A percentile compares a stretch with the other conserved stretches of the same genome.
These are phyloP conservation scores for Podilymbus podiceps DNA, from an alignment of 2,113 vertebrate genomes.

Conservation along the genomic window DNA sequence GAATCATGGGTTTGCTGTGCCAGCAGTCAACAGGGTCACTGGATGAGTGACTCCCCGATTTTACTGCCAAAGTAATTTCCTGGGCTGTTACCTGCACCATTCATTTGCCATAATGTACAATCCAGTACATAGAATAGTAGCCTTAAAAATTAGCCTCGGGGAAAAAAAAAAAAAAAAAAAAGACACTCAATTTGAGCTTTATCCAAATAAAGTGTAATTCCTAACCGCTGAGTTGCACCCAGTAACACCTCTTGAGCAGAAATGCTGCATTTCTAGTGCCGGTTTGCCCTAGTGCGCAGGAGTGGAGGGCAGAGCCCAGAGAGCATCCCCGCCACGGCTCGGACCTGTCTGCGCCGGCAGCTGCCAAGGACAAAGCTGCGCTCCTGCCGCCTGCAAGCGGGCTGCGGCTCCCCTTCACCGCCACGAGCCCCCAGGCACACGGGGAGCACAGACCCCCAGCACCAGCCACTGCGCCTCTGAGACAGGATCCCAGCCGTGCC, in stretches of 20 bases:
- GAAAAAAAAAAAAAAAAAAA: too few relatives aligned
- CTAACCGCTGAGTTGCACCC: background rate
- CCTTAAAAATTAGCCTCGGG: background rate
- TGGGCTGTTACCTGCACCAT: accelerated
- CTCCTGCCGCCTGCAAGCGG: background rate
- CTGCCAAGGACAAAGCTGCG: background rate
- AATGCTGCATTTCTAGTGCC: background rate
- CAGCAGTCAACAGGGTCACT: background rate
- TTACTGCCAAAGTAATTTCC: background rate
- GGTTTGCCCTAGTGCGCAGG: accelerated
- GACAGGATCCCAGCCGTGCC: background rate
- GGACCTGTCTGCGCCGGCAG: too few relatives aligned
- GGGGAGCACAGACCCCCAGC: background rate
- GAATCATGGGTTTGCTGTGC: background rate
- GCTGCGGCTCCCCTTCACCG: background rate
- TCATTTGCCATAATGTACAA: accelerated
- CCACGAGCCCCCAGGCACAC: accelerated
- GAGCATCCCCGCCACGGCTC: background rate
- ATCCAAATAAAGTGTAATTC: background rate
- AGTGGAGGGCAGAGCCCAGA: too few relatives aligned
- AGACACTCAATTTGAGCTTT: background rate
- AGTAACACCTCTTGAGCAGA: background rate
- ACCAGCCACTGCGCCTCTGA: accelerated
- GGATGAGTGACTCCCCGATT: background rate
- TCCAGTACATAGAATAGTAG: background rate